phyloP scores from a whole-genome alignment of 2,888 invertebrate genomes.

The Tromatobia lineatoria region DNA sequence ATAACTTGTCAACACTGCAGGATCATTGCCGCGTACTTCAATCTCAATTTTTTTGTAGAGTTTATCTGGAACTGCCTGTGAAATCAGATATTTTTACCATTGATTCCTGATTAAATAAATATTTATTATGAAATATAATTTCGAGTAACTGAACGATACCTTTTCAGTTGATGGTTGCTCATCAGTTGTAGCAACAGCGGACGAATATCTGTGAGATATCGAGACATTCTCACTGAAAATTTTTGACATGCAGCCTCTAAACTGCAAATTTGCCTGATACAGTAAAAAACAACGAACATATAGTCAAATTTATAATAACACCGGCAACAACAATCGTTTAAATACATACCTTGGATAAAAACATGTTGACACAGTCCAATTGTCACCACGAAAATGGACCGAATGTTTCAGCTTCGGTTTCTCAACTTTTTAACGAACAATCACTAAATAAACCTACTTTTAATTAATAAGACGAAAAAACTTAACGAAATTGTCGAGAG shows the following conservation, averaged over 20 bases:
- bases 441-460: background rate
- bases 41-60: constrained; percentile 93
- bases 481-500: background rate
- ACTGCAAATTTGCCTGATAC: constrained; percentile 34
- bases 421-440: background rate
- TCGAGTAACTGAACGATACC: constrained; percentile 33
- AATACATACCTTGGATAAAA: constrained; percentile 61
- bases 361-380: constrained; percentile 45
- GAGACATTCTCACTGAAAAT: constrained; percentile 60
- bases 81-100: constrained; percentile 18
- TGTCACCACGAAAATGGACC: constrained; percentile 18
- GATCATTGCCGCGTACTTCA: constrained; percentile 95
- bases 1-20: constrained; percentile 95
- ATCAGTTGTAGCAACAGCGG: background rate
- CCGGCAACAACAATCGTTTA: constrained; percentile 3
- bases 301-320: constrained; percentile 1
- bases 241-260: constrained; percentile 46
- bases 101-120: background rate
- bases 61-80: constrained; percentile 87
- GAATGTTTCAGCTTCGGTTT: constrained; percentile 1
- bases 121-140: background rate
- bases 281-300: background rate
- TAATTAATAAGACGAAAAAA: background rate
- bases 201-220: constrained; percentile 63
- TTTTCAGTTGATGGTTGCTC: constrained; percentile 33